phyloP scores from a whole-genome alignment of 2,797 vertebrate genomes.

The Molossus molossus region DNA sequence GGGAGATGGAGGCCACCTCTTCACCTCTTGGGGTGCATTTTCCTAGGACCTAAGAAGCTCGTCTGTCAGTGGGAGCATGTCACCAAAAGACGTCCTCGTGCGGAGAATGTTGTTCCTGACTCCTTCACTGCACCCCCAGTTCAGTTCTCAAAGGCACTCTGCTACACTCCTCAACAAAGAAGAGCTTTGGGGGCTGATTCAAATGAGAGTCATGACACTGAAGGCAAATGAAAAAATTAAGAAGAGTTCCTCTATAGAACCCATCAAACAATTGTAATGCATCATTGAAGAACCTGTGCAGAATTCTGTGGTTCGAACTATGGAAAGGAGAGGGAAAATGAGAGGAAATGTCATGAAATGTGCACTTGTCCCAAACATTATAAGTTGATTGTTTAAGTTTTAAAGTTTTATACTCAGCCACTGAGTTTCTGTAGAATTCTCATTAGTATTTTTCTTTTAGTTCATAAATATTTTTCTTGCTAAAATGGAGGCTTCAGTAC shows the following conservation, averaged over 20 bases:
- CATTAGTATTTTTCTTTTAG: slow-evolving; percentile 45
- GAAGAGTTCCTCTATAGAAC: background rate
- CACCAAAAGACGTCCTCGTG: background rate
- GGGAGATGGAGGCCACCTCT: background rate
- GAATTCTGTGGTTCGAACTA: background rate
- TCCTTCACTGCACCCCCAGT: background rate
- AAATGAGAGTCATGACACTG: background rate
- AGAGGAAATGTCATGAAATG: background rate
- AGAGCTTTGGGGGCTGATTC: background rate
- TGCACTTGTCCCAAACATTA: background rate
- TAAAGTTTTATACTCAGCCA: slow-evolving; percentile 9
- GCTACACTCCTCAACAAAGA: background rate
- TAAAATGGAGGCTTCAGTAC: slow-evolving; percentile 50
- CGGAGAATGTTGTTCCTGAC: background rate
- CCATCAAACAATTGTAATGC: background rate
- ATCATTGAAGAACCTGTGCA: background rate
- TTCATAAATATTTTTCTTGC: slow-evolving; percentile 64
- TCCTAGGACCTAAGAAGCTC: background rate
- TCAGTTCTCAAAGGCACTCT: background rate
- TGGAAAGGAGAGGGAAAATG: background rate
- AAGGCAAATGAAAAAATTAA: slow-evolving; percentile 29
- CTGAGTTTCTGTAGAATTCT: slow-evolving; percentile 56
- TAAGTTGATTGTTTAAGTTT: slow-evolving; percentile 29
- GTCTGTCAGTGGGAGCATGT: rapidly evolving
- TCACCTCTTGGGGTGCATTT: background rate